Percentiles rank a stretch among this genome's conserved stretches.
phyloP scores from a whole-genome alignment of 2,888 invertebrate genomes.

The Chloromyia formosa region DNA sequence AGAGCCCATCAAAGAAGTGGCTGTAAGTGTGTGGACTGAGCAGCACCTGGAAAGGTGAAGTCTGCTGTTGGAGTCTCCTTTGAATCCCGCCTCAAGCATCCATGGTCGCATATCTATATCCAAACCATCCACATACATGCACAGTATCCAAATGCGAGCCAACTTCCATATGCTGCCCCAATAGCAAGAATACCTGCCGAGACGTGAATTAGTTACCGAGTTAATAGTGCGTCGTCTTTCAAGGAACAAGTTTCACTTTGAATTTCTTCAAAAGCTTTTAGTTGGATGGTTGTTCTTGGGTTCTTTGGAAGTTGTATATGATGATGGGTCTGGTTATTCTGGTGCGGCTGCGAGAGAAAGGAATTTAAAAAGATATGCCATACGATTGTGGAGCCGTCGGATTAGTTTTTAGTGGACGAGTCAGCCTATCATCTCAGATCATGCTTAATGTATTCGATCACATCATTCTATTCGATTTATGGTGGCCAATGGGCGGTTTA shows the following conservation, averaged over 20 bases:
- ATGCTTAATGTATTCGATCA: neutral
- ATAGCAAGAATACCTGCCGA: neutral
- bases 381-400: neutral
- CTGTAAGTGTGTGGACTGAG: too few species aligned
- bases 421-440: neutral
- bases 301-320: neutral
- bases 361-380: conserved; percentile 7
- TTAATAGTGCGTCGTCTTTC: neutral
- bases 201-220: conserved; percentile 7
- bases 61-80: too few species aligned
- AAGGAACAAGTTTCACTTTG: neutral
- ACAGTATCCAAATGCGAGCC: too few species aligned
- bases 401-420: neutral
- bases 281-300: too few species aligned
- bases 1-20: too few species aligned
- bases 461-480: too few species aligned
- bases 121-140: too few species aligned
- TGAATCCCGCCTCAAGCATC: too few species aligned
- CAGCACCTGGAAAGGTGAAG: too few species aligned
- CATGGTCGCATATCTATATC: too few species aligned
- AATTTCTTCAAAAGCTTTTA: neutral
- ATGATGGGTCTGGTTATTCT: neutral
- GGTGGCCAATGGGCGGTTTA: too few species aligned
- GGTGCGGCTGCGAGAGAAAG: neutral
- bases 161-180: neutral